Evolutionary conservation across 2,797 vertebrate genomes (phyloP), one percentile per base, ranked within the genome.

Genomic region (Anas acuta): DNA sequence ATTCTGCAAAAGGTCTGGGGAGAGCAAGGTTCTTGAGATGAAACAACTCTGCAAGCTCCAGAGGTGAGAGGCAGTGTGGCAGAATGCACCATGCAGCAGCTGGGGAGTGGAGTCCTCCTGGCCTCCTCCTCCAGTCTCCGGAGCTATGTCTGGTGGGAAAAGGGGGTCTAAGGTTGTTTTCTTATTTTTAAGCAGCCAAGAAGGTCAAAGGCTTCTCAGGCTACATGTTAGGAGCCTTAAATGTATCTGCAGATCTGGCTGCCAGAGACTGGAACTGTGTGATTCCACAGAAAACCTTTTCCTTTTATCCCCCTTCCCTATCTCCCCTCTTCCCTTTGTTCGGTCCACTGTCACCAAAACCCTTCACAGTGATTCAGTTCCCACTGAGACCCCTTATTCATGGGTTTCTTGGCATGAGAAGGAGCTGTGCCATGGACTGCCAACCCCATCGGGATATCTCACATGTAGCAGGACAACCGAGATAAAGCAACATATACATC

Each of bases 401-500:
- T 56, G 61, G 39, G 62, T 64, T 39, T 30, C 13, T 9, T 14
- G 39, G 26, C 39, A 32, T 30, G 41, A 26, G 39, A 53, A 53
- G 30, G 2, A 69, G 30, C 25, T 66, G 14, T 53, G 26, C 35
- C 70, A 73, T 33, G 35, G 32, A 39, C 11, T 41, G 30, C 33
- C 56, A 66, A 25, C 58, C 23, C 64, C 37, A 26, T 16, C 18
- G 0, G 2, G 57, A 51, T 21, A 71, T 8, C 32, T 75, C 0
- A 0, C 0, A 62, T 23, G 6, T 0, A n/a, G 25, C 30, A 70
- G 28, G 21, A 30, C 58, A 86, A 8, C 12, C 70, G 53, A 69
- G 85, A 30, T 30, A 6, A 53, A 2, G 3, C 13, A 64, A 41
- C 9, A 3, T 88, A 89, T 64, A 62, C 11, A 23, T n/a, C 35